Conservation (phyloP, 2,113 vertebrate genomes). For the Cercopithecus mona region DNA sequence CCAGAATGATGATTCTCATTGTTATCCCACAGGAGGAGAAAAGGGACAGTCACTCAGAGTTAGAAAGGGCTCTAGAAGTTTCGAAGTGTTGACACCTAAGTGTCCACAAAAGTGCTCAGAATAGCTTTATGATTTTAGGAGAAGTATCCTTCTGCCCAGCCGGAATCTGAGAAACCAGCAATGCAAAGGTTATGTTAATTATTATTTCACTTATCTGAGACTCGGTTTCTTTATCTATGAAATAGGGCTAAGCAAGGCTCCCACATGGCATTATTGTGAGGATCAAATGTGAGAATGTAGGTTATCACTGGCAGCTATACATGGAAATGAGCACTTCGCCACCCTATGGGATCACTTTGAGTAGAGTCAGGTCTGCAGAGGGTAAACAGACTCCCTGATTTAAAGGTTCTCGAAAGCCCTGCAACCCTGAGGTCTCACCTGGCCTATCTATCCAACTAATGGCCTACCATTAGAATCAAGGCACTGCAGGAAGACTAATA, state of each 20-base stretch:
- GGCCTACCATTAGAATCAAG: neutral
- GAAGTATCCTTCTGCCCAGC: neutral
- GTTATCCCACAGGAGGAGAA: neutral
- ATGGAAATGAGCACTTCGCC: neutral
- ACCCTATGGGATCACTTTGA: neutral
- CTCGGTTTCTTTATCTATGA: neutral
- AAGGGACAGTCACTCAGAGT: neutral
- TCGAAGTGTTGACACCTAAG: neutral
- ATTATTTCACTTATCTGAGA: neutral
- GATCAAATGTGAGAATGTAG: neutral
- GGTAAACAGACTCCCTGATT: neutral
- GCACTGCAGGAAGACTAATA: neutral
- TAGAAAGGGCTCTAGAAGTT: neutral
- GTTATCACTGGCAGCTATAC: neutral
- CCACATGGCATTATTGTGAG: neutral
- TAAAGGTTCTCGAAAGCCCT: neutral
- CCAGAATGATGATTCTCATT: neutral
- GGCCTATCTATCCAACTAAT: neutral
- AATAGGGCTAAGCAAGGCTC: neutral
- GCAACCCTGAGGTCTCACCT: neutral
- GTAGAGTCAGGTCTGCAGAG: neutral
- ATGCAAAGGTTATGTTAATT: neutral
- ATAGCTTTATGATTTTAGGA: neutral
- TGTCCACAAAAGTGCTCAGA: neutral
- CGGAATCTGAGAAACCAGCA: neutral